Base-by-base conservation (phyloP, 2,797 vertebrate genomes). In the Chromis chromis region DNA sequence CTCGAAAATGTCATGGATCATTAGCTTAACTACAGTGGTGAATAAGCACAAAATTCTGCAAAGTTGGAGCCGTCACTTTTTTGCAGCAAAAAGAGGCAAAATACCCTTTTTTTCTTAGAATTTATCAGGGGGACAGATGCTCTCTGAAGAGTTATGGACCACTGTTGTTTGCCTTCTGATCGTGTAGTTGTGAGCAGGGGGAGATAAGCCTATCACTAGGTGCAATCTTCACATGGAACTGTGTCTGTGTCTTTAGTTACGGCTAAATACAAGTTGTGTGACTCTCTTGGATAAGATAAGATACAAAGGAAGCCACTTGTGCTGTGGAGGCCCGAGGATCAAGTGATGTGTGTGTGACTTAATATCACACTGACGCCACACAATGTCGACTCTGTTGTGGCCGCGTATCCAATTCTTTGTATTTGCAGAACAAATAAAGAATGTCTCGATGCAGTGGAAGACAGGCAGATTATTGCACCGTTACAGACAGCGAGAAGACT, bases 261-360 rank as follows among this genome's bases (percentile, higher is more conserved):
- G 6, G 82, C 87, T 93, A 89, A 91, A 93, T 83, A 84, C 73
- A 86, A 92, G 75, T 90, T 82, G 91, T 90, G 88, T 90, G 88
- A 91, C 84, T 87, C 58, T 64, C 65, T 80, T 24, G 76, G 83
- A 85, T 87, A 67, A 88, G 84, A 91, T 88, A 80, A 93, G 80
- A 85, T 57, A 93, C 77, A 91, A 92, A 93, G 86, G 78, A 76
- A 85, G 86, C 77, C 74, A 82, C 75, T 90, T 91, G 86, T 92
- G 79, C 76, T 69, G 53, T 69, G 76, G 65, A 72, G 83, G 81
- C 70, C 83, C 56, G 74, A 70, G 58, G 81, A 94, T 92, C 89
- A 94, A 92, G 83, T 91, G 88, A 91, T 80, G 79, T 89, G 72
- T 52, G 88, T 90, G 86, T 91, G 89, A 91, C 82, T 77, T 74